Evolutionary conservation across 2,113 vertebrate genomes (phyloP).

Genomic region (Indri indri): DNA sequence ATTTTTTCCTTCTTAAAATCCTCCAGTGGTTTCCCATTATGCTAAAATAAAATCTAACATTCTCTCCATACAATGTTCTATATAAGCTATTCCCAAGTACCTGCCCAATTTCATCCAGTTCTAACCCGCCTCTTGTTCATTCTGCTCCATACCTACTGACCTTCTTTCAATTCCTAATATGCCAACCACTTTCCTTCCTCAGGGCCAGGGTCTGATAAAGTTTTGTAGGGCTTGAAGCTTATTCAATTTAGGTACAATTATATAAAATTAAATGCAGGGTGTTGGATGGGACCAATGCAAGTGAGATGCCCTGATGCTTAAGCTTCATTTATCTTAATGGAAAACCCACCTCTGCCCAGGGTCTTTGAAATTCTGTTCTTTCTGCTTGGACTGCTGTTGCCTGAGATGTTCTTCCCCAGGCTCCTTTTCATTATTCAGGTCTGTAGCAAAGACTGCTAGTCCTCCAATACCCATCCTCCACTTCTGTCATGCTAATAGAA

Average conservation of each 20-base stretch:
- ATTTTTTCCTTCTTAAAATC: slow-evolving; percentile 18
- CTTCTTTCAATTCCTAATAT: neutral
- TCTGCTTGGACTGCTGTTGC: neutral
- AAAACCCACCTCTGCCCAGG: neutral
- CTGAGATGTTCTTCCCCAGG: neutral
- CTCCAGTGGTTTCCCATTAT: neutral
- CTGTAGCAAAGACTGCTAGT: neutral
- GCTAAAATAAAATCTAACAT: neutral
- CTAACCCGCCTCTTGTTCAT: neutral
- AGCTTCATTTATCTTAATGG: neutral
- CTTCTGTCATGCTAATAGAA: neutral
- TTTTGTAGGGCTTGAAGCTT: neutral
- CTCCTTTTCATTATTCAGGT: neutral
- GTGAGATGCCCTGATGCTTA: neutral
- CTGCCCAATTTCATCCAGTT: neutral
- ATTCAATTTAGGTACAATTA: neutral
- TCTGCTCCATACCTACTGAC: neutral
- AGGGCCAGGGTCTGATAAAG: neutral
- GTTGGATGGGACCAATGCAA: neutral
- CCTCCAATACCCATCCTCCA: neutral
- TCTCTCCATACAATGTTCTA: neutral
- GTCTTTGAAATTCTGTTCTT: neutral
- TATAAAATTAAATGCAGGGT: neutral
- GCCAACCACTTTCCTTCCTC: neutral
- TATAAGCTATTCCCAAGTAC: neutral